These are phyloP conservation scores for Lasioglossum villosulum DNA, from an alignment of 2,888 invertebrate genomes.

Conservation along the genomic window DNA sequence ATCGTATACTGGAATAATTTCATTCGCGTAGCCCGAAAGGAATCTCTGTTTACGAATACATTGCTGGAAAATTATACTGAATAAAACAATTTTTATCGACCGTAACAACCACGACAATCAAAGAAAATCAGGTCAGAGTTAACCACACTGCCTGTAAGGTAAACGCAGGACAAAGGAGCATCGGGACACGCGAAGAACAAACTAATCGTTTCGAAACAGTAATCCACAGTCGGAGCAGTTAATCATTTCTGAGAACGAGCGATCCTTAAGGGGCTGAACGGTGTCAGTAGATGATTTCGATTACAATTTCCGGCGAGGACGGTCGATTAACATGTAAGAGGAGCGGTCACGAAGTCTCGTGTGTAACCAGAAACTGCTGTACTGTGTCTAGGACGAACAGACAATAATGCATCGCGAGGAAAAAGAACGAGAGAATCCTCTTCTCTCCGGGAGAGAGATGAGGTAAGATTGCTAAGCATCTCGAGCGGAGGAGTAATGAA, in stretches of 20 bases:
- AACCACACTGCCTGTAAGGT: not conserved
- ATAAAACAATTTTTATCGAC: not conserved
- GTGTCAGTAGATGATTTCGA: constrained; percentile 28
- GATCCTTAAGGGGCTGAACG: not conserved
- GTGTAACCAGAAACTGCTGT: constrained; percentile 6
- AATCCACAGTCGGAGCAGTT: not conserved
- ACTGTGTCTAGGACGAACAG: not conserved
- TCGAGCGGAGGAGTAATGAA: constrained; percentile 63
- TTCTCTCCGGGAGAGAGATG: not conserved
- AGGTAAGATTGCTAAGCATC: constrained; percentile 38
- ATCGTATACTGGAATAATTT: not conserved
- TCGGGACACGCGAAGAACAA: not conserved
- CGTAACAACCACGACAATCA: too few relatives aligned
- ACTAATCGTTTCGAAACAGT: not conserved
- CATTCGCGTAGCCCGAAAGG: not conserved
- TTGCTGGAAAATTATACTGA: not conserved
- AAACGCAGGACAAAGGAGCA: not conserved
- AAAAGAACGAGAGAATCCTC: not conserved
- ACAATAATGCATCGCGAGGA: constrained; percentile 13
- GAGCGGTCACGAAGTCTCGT: constrained; percentile 5
- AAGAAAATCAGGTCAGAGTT: too few relatives aligned
- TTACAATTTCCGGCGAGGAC: constrained; percentile 5
- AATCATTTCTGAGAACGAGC: not conserved
- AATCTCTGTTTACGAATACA: not conserved
- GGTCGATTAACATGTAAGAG: constrained; percentile 24